phyloP scores from a whole-genome alignment of 1,140 invertebrate species.

The Lordiphosa stackelbergi region DNA sequence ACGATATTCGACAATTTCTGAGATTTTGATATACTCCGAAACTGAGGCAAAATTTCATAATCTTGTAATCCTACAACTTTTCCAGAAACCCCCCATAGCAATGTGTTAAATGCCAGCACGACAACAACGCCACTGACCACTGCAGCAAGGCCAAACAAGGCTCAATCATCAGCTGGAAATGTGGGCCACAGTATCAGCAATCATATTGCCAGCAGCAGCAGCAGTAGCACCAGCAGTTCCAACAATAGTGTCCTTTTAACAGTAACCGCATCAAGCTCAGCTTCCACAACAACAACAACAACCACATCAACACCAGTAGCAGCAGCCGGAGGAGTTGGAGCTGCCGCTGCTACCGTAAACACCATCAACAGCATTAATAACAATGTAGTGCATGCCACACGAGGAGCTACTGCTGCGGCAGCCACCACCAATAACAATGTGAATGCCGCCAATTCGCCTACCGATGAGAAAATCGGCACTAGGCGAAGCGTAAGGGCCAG shows the following conservation, averaged over 20 bases:
- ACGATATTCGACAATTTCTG: no score
- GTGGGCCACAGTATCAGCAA: constrained; percentile 16
- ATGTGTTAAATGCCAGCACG: constrained; percentile 18
- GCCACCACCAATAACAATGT: constrained; percentile 47
- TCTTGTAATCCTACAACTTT: not conserved
- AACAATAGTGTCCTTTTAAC: constrained; percentile 13
- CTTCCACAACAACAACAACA: constrained; percentile 17
- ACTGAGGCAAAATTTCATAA: no score
- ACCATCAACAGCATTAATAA: constrained; percentile 20
- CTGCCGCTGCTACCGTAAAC: constrained; percentile 1
- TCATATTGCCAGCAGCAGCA: constrained; percentile 20
- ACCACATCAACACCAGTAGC: not conserved
- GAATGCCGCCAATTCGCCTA: constrained; percentile 50
- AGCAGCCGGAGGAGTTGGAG: not conserved
- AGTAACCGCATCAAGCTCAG: constrained; percentile 11
- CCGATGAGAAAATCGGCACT: constrained; percentile 73
- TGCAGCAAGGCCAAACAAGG: constrained; percentile 29
- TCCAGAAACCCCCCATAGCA: constrained; percentile 38
- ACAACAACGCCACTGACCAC: not conserved
- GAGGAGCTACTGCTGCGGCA: constrained; percentile 60
- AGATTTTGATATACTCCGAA: no score
- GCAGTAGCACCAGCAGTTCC: constrained; percentile 11
- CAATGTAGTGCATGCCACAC: constrained; percentile 54
- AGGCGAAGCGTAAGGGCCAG: constrained; percentile 66
- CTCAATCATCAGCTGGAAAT: constrained; percentile 23